Evolutionary conservation across 1,140 invertebrate genomes (phyloP).

Genomic region (Drosophila malerkotliana): DNA sequence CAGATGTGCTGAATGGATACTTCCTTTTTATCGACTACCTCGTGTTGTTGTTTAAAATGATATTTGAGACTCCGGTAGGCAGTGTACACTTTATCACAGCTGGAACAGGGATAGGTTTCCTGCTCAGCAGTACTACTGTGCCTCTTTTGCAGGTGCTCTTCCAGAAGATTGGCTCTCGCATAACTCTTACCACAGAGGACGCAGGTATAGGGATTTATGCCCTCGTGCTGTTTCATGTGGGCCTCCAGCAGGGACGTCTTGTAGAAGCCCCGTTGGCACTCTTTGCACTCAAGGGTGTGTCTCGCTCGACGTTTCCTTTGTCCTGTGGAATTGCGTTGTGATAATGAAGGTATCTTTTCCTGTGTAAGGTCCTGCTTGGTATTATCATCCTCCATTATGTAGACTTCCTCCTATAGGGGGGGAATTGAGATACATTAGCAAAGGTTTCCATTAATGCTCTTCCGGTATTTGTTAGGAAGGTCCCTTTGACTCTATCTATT

Average conservation of each 20-base stretch:
- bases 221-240: slow-evolving; percentile 60
- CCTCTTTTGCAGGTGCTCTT: slow-evolving; percentile 35
- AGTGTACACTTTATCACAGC: slow-evolving; percentile 58
- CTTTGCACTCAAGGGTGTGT: slow-evolving; percentile 49
- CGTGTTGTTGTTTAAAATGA: slow-evolving; percentile 48
- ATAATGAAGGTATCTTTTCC: slow-evolving; percentile 22
- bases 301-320: slow-evolving; percentile 31
- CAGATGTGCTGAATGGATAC: slow-evolving; percentile 31
- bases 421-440: neutral
- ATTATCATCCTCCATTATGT: slow-evolving; percentile 57
- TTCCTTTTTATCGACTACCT: neutral
- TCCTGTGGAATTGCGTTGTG: neutral
- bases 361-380: slow-evolving; percentile 27
- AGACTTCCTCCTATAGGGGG: slow-evolving; percentile 56
- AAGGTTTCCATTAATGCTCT: neutral
- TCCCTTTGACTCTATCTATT: no score
- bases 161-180: slow-evolving; percentile 42
- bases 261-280: slow-evolving; percentile 63
- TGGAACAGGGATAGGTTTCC: slow-evolving; percentile 38
- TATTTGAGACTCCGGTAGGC: slow-evolving; percentile 65
- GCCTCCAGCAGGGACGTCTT: slow-evolving; percentile 59
- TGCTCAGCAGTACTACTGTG: slow-evolving; percentile 28
- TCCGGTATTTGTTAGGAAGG: no score
- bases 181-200: slow-evolving; percentile 49
- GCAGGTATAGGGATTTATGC: slow-evolving; percentile 57